Percentiles rank a stretch among this genome's conserved stretches.
These are phyloP conservation scores for Drosophila demipolita DNA, from an alignment of 2,888 invertebrate species.

Conservation along the genomic window DNA sequence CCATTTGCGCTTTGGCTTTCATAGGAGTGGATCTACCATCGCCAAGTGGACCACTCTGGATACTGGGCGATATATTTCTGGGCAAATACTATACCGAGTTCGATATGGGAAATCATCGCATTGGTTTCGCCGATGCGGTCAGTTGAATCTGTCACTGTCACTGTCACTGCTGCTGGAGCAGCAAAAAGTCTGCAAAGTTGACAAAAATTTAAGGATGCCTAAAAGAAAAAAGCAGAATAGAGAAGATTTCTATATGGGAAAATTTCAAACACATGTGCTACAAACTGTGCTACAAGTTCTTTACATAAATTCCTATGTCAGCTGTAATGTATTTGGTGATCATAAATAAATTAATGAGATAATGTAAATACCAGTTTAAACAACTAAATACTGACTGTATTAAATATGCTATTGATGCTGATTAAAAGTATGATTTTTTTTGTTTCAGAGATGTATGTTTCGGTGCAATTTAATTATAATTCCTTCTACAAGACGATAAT, in stretches of 20 bases:
- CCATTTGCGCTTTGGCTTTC: constrained; percentile 86
- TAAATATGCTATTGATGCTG: too few species aligned
- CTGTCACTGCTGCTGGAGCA: constrained; percentile 41
- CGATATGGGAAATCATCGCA: constrained; percentile 73
- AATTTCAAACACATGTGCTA: too few species aligned
- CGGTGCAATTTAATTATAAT: not conserved
- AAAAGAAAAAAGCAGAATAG: not conserved
- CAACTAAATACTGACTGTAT: not conserved
- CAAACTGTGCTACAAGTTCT: not conserved
- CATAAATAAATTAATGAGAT: not conserved
- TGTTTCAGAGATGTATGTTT: not conserved
- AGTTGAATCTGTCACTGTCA: constrained; percentile 32
- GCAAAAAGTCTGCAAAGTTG: constrained; percentile 30
- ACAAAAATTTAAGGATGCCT: constrained; percentile 12
- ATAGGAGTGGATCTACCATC: constrained; percentile 72
- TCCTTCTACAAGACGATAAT: not conserved
- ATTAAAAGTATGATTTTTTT: not conserved
- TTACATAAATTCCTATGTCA: too few species aligned
- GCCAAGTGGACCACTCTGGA: constrained; percentile 71
- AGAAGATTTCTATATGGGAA: too few species aligned
- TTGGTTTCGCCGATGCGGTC: constrained; percentile 84
- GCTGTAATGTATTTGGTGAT: not conserved
- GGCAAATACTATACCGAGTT: constrained; percentile 73
- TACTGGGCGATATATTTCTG: constrained; percentile 70
- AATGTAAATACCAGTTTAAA: not conserved